Percentiles rank a stretch among this genome's conserved stretches.
These are phyloP conservation scores for Anableps anableps DNA, from an alignment of 2,797 vertebrate species.

Conservation along the genomic window DNA sequence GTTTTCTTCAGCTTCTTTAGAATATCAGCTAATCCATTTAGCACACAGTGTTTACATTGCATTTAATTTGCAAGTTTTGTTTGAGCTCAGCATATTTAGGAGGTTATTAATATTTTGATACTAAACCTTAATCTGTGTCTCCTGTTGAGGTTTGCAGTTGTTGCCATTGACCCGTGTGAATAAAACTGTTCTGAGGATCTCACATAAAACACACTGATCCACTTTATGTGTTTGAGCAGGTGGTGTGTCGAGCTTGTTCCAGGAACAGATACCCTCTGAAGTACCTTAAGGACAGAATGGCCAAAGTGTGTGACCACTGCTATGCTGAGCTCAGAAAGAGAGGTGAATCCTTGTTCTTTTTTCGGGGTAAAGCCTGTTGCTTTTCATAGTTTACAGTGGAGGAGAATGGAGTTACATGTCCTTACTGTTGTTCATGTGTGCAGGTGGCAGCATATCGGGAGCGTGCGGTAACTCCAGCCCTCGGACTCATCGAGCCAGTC, in stretches of 20 bases:
- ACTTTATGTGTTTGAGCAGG: slow-evolving; percentile 75
- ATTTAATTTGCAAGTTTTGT: neutral
- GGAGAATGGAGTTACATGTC: neutral
- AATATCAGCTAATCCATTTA: neutral
- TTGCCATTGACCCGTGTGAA: neutral
- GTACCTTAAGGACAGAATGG: slow-evolving; percentile 95
- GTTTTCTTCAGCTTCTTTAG: neutral
- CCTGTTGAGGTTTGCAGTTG: neutral
- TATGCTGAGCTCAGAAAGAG: slow-evolving; percentile 90
- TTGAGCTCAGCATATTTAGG: neutral
- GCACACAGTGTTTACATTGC: neutral
- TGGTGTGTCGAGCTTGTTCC: slow-evolving; percentile 95
- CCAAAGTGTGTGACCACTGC: slow-evolving; percentile 96
- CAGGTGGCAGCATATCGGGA: slow-evolving; percentile 81
- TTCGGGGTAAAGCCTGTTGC: neutral
- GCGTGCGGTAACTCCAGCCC: slow-evolving; percentile 86
- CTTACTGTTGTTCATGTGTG: slow-evolving; percentile 11
- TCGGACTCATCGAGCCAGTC: slow-evolving; percentile 83
- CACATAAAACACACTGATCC: neutral
- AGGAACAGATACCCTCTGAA: slow-evolving; percentile 95
- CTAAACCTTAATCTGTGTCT: neutral
- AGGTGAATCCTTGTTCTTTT: slow-evolving; percentile 72
- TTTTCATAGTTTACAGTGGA: neutral
- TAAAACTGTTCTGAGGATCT: neutral
- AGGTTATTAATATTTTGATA: neutral